Percentiles rank a stretch among this genome's conserved stretches.
phyloP scores from a whole-genome alignment of 1,140 invertebrate genomes.

The Lanistes nyassanus region DNA sequence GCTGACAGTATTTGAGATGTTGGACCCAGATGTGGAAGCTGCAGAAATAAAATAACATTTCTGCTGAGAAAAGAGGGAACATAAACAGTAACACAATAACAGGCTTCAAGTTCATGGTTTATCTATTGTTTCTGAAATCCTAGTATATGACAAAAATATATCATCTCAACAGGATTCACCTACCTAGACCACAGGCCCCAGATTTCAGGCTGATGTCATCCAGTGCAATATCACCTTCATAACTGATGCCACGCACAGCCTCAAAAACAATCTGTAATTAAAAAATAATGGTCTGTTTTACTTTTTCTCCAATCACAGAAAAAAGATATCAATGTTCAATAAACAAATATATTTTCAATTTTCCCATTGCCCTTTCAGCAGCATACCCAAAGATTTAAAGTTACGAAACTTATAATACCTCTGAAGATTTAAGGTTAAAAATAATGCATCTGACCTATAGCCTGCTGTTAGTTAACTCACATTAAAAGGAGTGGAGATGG shows the following conservation, averaged over 20 bases:
- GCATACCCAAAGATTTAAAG: no score
- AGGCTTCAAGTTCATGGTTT: no score
- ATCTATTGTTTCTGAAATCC: no score
- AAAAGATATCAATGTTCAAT: neutral
- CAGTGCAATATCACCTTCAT: conserved; percentile 52
- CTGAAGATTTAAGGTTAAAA: no score
- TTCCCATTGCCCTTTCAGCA: no score
- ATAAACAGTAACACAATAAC: no score
- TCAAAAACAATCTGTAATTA: conserved; percentile 73
- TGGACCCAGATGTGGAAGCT: neutral
- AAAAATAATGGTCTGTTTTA: no score
- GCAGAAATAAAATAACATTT: neutral
- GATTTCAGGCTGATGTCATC: conserved; percentile 48
- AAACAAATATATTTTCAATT: no score
- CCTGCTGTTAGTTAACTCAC: conserved; percentile 18
- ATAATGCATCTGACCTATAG: no score
- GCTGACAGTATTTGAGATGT: conserved; percentile 2
- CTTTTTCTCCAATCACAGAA: no score
- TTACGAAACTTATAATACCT: no score
- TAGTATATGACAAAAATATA: no score
- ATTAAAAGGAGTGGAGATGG: conserved; percentile 37
- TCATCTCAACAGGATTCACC: neutral
- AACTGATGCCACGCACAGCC: conserved; percentile 69
- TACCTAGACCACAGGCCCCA: conserved; percentile 40
- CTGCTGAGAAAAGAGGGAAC: neutral